Evolutionary conservation across 1,140 invertebrate genomes (phyloP), one percentile per base, ranked within the genome.

Genomic region (Stegodyphus mimosarum): DNA sequence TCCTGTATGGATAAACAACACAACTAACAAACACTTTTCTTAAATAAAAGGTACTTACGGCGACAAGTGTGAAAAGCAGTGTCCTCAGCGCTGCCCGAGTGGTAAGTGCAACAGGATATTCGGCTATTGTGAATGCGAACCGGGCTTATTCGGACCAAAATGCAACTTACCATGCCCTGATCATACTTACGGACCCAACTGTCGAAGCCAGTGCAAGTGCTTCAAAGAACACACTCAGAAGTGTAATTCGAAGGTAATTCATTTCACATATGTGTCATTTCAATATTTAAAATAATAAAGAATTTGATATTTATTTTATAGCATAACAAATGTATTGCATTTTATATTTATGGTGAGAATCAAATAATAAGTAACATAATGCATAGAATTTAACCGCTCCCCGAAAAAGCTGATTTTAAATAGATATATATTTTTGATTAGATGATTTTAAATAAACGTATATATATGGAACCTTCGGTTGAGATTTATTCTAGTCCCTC

Each of bases 191-290:
- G 89, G 89, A 18, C 50, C 83, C 5, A 87, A 96, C 94, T 97
- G 95, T 88, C 91, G 95, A 83, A 93, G 95, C 63, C 91, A 92
- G 75, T 99, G 97, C 90, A 93, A 94, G 0, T 99, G 97, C 90
- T 73, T 79, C n/a, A 87, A 87, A 51, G 78, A 87, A 73, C 74
- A 84, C 48, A 87, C 80, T 7, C 50, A 79, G 64, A 87, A 84
- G 51, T 87, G 86, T 48, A 84, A 87, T 60, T 18, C 76, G 5
- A 87, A 87, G 63, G 86, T 87, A 87, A 81, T 6, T 17, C 33
- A 33, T 33, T 60, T 60, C 55, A 15, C 55, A 2, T 60, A 10
- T 60, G 55, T 60, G 33, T 33, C 33, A 33, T 33, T 33, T 33
- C 33, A 33, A 33, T 33, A 33, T 3, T 33, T 33, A 33, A 33